Evolutionary conservation across 2,888 invertebrate genomes (phyloP).

Genomic region (Rhogogaster chlorosoma): DNA sequence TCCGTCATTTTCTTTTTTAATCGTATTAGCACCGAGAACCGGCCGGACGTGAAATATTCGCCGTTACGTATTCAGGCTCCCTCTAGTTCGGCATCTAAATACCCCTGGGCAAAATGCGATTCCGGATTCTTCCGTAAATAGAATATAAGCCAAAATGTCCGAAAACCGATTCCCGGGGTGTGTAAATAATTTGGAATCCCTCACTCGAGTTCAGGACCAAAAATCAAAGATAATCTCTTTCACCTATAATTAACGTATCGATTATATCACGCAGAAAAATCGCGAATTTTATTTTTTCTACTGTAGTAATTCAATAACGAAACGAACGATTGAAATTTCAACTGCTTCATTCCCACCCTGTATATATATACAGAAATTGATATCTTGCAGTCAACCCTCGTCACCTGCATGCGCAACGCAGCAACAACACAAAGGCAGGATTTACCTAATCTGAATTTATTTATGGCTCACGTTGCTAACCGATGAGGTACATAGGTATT

Average conservation of each 20-base stretch:
- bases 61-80: slow-evolving; percentile 21
- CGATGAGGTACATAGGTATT: background rate
- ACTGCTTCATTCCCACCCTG: background rate
- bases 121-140: background rate
- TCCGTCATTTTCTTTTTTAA: background rate
- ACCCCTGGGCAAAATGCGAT: background rate
- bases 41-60: background rate
- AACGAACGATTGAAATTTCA: background rate
- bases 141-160: background rate
- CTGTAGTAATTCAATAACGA: too few species aligned
- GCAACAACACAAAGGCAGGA: slow-evolving; percentile 3
- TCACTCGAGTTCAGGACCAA: background rate
- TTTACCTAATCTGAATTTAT: slow-evolving; percentile 15
- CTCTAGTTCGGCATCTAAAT: background rate
- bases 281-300: too few species aligned
- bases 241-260: too few species aligned
- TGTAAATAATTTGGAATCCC: background rate
- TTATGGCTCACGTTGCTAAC: background rate
- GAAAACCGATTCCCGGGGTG: background rate
- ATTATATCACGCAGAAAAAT: too few species aligned
- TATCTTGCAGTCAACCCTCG: slow-evolving; percentile 9
- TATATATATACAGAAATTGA: background rate
- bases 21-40: slow-evolving; percentile 16
- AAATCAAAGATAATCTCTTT: too few species aligned
- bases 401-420: background rate